phyloP scores from a whole-genome alignment of 2,113 vertebrate genomes.

The Irena cyanogastra region DNA sequence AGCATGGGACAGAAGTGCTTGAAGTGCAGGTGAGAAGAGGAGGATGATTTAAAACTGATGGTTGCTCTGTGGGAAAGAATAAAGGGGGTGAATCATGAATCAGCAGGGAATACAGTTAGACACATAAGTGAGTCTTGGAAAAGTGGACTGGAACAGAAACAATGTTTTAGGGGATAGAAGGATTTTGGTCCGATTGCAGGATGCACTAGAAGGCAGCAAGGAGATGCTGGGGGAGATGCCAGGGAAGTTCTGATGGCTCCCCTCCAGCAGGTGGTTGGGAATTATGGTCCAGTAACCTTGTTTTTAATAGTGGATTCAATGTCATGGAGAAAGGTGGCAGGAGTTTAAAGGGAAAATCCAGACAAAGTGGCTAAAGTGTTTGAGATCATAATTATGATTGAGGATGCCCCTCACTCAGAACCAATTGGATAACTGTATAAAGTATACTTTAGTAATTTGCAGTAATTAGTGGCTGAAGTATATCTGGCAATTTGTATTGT shows the following conservation, averaged over 20 bases:
- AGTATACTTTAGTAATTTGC: not conserved
- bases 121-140: not conserved
- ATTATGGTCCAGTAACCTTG: not conserved
- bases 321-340: not conserved
- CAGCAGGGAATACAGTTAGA: not conserved
- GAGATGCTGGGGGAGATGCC: not conserved
- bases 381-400: not conserved
- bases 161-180: not conserved
- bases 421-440: not conserved
- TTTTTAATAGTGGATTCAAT: not conserved
- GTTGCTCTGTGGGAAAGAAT: not conserved
- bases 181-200: not conserved
- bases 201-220: not conserved
- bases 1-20: not conserved
- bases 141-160: not conserved
- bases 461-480: not conserved
- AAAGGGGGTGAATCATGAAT: not conserved
- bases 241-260: not conserved
- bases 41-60: not conserved
- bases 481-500: not conserved
- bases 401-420: not conserved
- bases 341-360: not conserved
- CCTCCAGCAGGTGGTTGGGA: not conserved
- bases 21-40: not conserved
- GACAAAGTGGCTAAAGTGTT: not conserved